Base-by-base conservation (phyloP, 2,888 invertebrate genomes). In the Amblyjoppa proteus region DNA sequence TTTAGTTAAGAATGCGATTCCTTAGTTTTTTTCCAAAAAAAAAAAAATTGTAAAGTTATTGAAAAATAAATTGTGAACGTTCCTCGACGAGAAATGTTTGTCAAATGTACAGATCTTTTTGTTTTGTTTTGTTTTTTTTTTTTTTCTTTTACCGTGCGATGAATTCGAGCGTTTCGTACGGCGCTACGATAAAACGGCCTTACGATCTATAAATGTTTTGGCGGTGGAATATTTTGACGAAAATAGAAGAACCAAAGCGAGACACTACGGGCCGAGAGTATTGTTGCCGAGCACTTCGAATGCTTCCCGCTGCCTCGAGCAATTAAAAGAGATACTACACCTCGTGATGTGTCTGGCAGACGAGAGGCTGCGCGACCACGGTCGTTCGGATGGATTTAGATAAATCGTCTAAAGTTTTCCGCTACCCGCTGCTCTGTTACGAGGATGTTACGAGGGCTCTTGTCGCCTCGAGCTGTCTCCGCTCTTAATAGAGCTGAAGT, bases 381-480 rank as follows among this genome's bases (percentile, higher is more conserved):
- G 75, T 83, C 81, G 81, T 78, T 87, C 85, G 76, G 83, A 83
- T 83, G 81, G 80, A 88, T 85, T 84, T 85, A 75, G 81, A 84
- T 86, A 83, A 87, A 83, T 83, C 78, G 80, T 75, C 78, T 34
- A 49, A 80, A 75, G 71, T 25, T 58, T 76, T 68, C 71, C 53
- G 80, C 73, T 74, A 49, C 45, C 34, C 20, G 20, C 16, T 45
- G 20, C 13, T 9, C 38, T 69, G 49, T 34, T 64, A 34, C 16
- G 20, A 49, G 28, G 13, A 25, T 16, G 38, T 51, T 13, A 58
- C 68, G 64, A 73, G 68, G 64, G 31, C 38, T 45, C 49, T 56
- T 80, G 70, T 51, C 53, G 68, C 58, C 56, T 16, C 45, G 51
- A 74, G 71, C 77, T 78, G 77, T 77, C 80, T 78, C 73, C 56